Conservation (phyloP, 2,797 vertebrate species). For the Moxostoma hubbsi region DNA sequence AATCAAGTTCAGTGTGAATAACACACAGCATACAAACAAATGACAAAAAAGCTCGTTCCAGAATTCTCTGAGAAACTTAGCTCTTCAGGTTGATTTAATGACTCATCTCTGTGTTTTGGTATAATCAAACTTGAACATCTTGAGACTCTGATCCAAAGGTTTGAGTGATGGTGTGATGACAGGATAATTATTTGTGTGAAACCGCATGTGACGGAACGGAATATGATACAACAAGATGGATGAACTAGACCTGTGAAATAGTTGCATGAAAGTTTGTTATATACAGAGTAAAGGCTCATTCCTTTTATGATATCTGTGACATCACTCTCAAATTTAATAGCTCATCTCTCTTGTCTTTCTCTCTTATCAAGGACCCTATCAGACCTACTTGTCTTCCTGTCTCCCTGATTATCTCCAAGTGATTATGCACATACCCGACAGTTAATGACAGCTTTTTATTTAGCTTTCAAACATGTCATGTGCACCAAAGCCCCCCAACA, state of each 20-base stretch:
- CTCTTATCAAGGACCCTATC: conserved; percentile 25
- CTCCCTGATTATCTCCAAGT: conserved; percentile 34
- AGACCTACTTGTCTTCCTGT: conserved; percentile 39
- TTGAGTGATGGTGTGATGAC: conserved; percentile 49
- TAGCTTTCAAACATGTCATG: conserved; percentile 47
- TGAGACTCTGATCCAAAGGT: conserved; percentile 42
- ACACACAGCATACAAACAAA: conserved; percentile 4
- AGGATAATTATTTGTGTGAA: conserved; percentile 54
- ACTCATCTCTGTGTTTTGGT: conserved; percentile 53
- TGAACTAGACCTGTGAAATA: conserved; percentile 17
- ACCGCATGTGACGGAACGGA: conserved; percentile 49
- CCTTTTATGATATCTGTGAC: conserved; percentile 31
- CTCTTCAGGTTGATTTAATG: conserved; percentile 47
- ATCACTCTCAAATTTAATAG: conserved; percentile 14
- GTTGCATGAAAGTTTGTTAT: conserved; percentile 11
- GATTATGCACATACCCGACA: conserved; percentile 44
- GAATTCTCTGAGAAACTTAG: conserved; percentile 22
- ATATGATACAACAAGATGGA: conserved; percentile 38
- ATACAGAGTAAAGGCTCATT: conserved; percentile 21
- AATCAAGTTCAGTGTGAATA: background rate
- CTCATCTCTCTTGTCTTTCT: conserved; percentile 14
- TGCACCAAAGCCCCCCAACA: conserved; percentile 6
- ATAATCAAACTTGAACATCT: conserved; percentile 48
- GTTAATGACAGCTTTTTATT: conserved; percentile 56
- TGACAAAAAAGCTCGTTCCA: conserved; percentile 31